phyloP scores from a whole-genome alignment of 2,113 vertebrate genomes.

The Delphinus delphis region DNA sequence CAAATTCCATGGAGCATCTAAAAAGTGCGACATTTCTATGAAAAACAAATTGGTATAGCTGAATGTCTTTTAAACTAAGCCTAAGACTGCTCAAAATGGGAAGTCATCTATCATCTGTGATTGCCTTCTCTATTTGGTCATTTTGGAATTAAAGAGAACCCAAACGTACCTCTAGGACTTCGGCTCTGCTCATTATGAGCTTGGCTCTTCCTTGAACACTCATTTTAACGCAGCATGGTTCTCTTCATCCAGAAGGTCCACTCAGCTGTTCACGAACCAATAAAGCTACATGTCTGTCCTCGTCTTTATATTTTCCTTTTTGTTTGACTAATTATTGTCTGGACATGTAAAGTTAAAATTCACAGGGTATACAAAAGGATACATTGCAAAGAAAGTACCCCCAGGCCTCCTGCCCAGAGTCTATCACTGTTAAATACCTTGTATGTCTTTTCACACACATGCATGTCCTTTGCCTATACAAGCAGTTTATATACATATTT shows the following conservation, averaged over 20 bases:
- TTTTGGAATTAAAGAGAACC: constrained; percentile 11
- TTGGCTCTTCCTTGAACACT: background rate
- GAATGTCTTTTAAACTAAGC: background rate
- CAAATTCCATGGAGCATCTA: constrained; percentile 49
- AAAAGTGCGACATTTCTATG: constrained; percentile 34
- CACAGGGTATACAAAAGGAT: background rate
- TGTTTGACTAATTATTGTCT: constrained; percentile 23
- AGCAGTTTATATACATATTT: background rate
- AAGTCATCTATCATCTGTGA: constrained; percentile 13
- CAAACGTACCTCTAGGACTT: background rate
- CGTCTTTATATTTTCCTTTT: constrained; percentile 7
- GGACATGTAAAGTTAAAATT: background rate
- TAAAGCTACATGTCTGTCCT: background rate
- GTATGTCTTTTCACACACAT: background rate
- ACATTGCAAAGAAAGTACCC: background rate
- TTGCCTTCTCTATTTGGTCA: background rate
- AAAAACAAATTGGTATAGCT: constrained; percentile 17
- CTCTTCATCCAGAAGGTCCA: constrained; percentile 45
- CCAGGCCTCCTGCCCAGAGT: background rate
- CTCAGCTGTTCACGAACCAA: constrained; percentile 37
- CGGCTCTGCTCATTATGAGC: background rate
- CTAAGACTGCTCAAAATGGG: background rate
- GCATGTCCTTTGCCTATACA: background rate
- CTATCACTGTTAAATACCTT: background rate
- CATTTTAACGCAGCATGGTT: constrained; percentile 15